These are phyloP conservation scores for Achatina immaculata DNA, from an alignment of 1,140 invertebrate genomes.

Conservation along the genomic window DNA sequence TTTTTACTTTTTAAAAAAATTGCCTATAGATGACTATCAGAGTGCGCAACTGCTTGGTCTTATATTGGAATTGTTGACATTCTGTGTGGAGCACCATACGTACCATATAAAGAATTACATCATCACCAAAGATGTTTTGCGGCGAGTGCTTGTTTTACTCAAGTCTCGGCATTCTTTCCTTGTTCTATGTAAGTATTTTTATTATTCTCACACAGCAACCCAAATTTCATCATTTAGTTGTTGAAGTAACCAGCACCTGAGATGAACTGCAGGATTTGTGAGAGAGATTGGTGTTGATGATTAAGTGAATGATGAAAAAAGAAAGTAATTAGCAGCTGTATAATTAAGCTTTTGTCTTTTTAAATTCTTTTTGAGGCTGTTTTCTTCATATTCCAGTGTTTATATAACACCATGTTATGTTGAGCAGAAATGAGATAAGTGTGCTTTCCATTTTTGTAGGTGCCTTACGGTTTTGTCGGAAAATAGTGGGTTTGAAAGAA, in stretches of 20 bases:
- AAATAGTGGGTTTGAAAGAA: conserved; percentile 97
- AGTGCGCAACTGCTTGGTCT: conserved; percentile 94
- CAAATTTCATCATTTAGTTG: too few species aligned
- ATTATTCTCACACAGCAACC: too few species aligned
- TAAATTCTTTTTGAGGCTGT: too few species aligned
- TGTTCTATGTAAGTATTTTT: conserved; percentile 85
- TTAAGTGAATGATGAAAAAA: too few species aligned
- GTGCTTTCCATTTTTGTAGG: conserved; percentile 69
- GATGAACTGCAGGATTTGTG: too few species aligned
- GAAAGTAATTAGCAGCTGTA: too few species aligned
- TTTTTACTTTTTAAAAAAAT: not conserved
- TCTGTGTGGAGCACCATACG: conserved; percentile 99
- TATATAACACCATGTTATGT: too few species aligned
- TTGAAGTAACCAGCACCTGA: too few species aligned
- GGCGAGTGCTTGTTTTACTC: conserved; percentile 94
- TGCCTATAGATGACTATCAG: conserved; percentile 87
- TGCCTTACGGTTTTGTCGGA: conserved; percentile 95
- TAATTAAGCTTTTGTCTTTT: too few species aligned
- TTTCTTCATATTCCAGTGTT: too few species aligned
- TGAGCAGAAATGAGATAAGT: too few species aligned
- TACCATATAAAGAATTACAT: conserved; percentile 99
- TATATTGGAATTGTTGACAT: conserved; percentile 95
- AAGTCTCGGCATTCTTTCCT: conserved; percentile 98
- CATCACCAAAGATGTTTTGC: conserved; percentile 94
- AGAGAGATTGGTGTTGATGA: too few species aligned